Evolutionary conservation across 2,888 invertebrate species (phyloP), one percentile per base, ranked within the genome.

Genomic region (Hypena proboscidalis): DNA sequence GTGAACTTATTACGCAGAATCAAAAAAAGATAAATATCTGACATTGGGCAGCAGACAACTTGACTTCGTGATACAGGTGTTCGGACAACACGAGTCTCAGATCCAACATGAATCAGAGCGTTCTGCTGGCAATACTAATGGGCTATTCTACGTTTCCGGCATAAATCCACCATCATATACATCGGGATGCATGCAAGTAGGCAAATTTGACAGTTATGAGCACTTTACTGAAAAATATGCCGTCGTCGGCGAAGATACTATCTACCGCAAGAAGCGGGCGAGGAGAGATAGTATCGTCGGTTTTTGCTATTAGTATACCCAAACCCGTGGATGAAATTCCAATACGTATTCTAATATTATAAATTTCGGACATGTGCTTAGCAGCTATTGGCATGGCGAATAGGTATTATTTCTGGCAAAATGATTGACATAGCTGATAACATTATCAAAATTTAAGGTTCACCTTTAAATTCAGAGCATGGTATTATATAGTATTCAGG

Each of bases 131-230:
- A 79, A 84, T 85, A 84, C 81, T 77, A 84, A 85, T 83, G 70
- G 30, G 34, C 36, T 41, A 50, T 47, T 54, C 46, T 56, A 78
- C 65, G 74, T 77, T 85, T 85, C 85, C 84, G 83, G 81, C 77
- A 74, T 72, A 70, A 73, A 70, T 73, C 61, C 60, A 55, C 59
- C 36, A 51, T 41, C 43, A 55, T 51, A 59, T 56, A 59, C 58
- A 62, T 51, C 42, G 56, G 32, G 45, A 57, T 55, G 67, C 74
- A 69, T 73, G 75, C 42, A 67, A 58, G 53, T 62, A 67, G 65
- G 72, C 69, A 73, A 79, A 77, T 79, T 80, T 77, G 79, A 81
- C 77, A 68, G 73, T 76, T 74, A 80, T 74, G 75, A 78, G 59
- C 72, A 66, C 53, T 77, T 78, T 71, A 77, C 67, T 40, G 41